Evolutionary conservation across 2,797 vertebrate genomes (phyloP).

Genomic region (Peromyscus attwateri): DNA sequence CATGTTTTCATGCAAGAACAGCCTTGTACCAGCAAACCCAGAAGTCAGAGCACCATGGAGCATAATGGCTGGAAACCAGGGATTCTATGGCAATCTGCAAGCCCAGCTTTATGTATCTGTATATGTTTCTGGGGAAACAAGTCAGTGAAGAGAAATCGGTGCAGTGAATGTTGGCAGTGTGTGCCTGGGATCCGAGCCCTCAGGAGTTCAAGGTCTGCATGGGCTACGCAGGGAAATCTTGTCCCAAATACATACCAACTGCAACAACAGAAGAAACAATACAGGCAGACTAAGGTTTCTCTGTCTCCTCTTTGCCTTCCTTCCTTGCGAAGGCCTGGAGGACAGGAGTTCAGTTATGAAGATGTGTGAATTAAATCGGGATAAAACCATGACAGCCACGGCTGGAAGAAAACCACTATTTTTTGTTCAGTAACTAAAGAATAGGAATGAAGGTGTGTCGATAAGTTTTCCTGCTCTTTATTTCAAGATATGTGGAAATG

Average conservation of each 20-base stretch:
- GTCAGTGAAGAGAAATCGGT: background rate
- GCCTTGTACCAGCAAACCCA: background rate
- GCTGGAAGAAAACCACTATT: background rate
- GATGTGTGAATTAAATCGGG: background rate
- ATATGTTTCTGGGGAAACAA: background rate
- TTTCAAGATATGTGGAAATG: background rate
- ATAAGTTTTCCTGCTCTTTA: background rate
- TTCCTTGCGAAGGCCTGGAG: background rate
- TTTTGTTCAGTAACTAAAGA: conserved; percentile 18
- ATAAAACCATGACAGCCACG: background rate
- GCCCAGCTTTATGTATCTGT: background rate
- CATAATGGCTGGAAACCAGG: background rate
- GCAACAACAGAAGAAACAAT: background rate
- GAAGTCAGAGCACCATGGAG: rapidly evolving
- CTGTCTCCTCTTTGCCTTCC: background rate
- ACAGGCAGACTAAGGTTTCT: background rate
- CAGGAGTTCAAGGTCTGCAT: background rate
- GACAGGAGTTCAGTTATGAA: background rate
- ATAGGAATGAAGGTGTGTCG: background rate
- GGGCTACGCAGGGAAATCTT: background rate
- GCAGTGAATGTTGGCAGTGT: background rate
- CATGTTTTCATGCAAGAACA: background rate
- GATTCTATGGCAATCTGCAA: background rate
- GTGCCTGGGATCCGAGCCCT: background rate
- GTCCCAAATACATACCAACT: background rate